Conservation (phyloP, 2,113 vertebrate species). For the Lepidothrix coronata region DNA sequence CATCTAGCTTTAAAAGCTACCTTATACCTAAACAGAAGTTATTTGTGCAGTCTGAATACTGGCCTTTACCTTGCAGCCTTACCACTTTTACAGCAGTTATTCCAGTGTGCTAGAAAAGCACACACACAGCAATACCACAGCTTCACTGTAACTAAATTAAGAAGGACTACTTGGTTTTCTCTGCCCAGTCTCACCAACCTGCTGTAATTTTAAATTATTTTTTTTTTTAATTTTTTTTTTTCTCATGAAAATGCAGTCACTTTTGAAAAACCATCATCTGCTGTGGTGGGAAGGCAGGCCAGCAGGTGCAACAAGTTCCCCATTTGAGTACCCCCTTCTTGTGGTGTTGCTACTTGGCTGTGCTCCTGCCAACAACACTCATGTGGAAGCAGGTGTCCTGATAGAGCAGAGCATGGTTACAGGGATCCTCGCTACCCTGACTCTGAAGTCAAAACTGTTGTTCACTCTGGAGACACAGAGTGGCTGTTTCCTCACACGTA, state of each 20-base stretch:
- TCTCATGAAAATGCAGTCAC: not conserved
- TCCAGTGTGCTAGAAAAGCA: not conserved
- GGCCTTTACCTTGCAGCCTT: not conserved
- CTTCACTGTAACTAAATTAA: not conserved
- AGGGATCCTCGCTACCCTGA: not conserved
- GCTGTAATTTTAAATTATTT: not conserved
- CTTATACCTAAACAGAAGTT: not conserved
- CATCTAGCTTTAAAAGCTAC: not conserved
- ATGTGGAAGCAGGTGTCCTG: not conserved
- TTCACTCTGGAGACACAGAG: not conserved
- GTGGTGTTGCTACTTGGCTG: not conserved
- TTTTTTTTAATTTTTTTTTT: not conserved
- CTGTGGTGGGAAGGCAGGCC: not conserved
- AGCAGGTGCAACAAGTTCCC: not conserved
- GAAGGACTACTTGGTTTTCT: not conserved
- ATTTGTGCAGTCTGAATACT: not conserved
- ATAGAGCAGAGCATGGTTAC: accelerated
- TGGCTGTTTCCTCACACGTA: not conserved
- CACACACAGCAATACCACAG: not conserved
- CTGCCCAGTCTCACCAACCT: not conserved
- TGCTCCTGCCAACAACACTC: not conserved
- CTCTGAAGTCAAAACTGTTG: not conserved
- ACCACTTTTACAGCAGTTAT: not conserved
- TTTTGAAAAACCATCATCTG: not conserved
- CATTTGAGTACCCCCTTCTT: not conserved